phyloP scores from a whole-genome alignment of 2,888 invertebrate genomes.

The Xylota segnis region DNA sequence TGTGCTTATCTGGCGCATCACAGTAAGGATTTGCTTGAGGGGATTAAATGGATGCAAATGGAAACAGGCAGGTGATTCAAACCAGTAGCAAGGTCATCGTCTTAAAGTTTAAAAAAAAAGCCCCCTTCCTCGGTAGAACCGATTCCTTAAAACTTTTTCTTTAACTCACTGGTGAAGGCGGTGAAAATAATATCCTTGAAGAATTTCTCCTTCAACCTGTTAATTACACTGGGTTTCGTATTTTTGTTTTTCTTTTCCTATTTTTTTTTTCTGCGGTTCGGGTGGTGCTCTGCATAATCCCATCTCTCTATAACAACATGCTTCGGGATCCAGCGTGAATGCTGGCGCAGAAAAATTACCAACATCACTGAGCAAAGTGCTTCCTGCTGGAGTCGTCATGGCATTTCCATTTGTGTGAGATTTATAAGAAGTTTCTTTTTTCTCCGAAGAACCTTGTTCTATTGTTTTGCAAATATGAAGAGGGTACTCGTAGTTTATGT shows the following conservation, averaged over 20 bases:
- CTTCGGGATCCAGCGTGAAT: background rate
- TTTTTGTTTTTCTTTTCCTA: background rate
- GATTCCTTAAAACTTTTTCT: background rate
- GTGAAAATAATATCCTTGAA: slow-evolving; percentile 26
- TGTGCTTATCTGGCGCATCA: slow-evolving; percentile 52
- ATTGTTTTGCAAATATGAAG: slow-evolving; percentile 26
- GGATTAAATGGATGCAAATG: background rate
- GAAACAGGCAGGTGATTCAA: background rate
- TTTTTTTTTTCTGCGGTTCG: background rate
- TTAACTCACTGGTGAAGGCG: background rate
- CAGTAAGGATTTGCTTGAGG: background rate
- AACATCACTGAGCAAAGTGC: slow-evolving; percentile 13
- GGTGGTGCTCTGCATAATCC: slow-evolving; percentile 18
- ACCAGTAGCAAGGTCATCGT: background rate
- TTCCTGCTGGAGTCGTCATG: slow-evolving; percentile 28
- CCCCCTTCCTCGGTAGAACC: no score
- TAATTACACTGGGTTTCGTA: slow-evolving; percentile 24
- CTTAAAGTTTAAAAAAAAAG: background rate
- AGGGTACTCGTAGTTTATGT: background rate
- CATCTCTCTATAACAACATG: background rate
- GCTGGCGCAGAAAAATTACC: slow-evolving; percentile 17
- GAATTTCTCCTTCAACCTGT: slow-evolving; percentile 16
- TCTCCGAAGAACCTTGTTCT: background rate
- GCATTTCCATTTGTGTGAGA: slow-evolving; percentile 46
- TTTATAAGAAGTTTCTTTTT: slow-evolving; percentile 31